A percentile compares a stretch with the other conserved stretches of the same genome.
These are phyloP conservation scores for Sinocyclocheilus rhinocerous DNA, from an alignment of 2,113 vertebrate genomes.

Conservation along the genomic window DNA sequence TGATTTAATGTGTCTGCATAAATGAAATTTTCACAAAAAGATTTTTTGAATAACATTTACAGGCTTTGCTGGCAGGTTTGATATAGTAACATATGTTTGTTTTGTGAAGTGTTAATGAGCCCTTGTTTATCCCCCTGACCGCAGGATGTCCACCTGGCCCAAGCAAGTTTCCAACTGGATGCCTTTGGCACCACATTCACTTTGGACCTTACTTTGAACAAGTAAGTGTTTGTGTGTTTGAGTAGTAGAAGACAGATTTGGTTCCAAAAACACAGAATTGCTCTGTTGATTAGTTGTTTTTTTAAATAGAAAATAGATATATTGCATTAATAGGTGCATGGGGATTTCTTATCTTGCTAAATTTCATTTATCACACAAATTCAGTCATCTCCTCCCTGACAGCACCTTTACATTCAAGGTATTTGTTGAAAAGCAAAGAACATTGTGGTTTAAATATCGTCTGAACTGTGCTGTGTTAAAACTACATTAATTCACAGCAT, in stretches of 20 bases:
- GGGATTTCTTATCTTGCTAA: not conserved
- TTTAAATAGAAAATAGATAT: not conserved
- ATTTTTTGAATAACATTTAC: not conserved
- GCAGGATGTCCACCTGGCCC: constrained; percentile 92
- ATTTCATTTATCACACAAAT: not conserved
- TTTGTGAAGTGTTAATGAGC: constrained; percentile 39
- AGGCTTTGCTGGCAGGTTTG: not conserved
- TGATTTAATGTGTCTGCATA: not conserved
- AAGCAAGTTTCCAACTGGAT: constrained; percentile 95
- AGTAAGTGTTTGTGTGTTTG: constrained; percentile 81
- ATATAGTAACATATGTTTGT: constrained; percentile 1
- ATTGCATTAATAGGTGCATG: not conserved
- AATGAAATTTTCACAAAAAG: not conserved
- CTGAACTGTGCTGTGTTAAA: not conserved
- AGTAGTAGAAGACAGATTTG: not conserved
- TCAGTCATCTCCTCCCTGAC: not conserved
- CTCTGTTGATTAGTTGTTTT: not conserved
- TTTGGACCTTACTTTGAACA: constrained; percentile 93
- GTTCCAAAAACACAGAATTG: not conserved
- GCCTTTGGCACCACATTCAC: constrained; percentile 92
- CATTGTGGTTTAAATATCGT: not conserved
- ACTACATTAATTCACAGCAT: not conserved
- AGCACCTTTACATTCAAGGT: not conserved
- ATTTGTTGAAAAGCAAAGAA: not conserved
- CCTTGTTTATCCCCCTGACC: constrained; percentile 57